Base-by-base conservation (phyloP, 2,113 vertebrate species). In the Cichladusa arquata region DNA sequence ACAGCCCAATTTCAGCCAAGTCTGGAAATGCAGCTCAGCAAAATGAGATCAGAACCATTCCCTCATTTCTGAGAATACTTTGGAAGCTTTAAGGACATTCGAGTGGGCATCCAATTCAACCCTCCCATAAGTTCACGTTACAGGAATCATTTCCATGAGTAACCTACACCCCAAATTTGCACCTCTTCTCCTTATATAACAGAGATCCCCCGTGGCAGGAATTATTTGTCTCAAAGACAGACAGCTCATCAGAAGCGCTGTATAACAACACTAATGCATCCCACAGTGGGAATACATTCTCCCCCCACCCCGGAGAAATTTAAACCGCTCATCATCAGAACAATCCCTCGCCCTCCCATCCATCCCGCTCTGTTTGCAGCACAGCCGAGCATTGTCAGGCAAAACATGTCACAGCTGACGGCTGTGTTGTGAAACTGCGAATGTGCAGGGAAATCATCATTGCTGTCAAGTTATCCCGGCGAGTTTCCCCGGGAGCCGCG, bases 341-440 rank as follows among this genome's bases (percentile, higher is more conserved):
- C 65, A 33, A 60, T 58, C 50, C 85, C 31, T 79, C 50, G 10
- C 54, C 62, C 81, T 74, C 48, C 77, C 78, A 26, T 79, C 85
- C 81, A 42, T 14, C 47, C 53, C 91, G 14, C 8, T 31, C 92
- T 74, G 81, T 83, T 70, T 58, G 81, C 78, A 96, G 90, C 82
- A 34, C 80, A 70, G 84, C 80, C 9, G 13, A 81, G 86, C 57
- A 38, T 31, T 26, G 33, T 29, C 44, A 95, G 67, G 80, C 82
- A 87, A 80, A 92, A 87, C 88, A 80, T 95, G 95, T 83, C 82
- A 95, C 56, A 81, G 77, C 74, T 91, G 19, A 81, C n/a, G 82
- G 74, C 51, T 89, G 88, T 61, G 93, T 77, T 53, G 81, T 45
- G 83, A 88, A 92, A 54, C 88, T 81, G 93, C 44, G 42, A 88